Percentiles rank a stretch among this genome's conserved stretches.
phyloP scores from a whole-genome alignment of 2,113 vertebrate species.

The Passer montanus region DNA sequence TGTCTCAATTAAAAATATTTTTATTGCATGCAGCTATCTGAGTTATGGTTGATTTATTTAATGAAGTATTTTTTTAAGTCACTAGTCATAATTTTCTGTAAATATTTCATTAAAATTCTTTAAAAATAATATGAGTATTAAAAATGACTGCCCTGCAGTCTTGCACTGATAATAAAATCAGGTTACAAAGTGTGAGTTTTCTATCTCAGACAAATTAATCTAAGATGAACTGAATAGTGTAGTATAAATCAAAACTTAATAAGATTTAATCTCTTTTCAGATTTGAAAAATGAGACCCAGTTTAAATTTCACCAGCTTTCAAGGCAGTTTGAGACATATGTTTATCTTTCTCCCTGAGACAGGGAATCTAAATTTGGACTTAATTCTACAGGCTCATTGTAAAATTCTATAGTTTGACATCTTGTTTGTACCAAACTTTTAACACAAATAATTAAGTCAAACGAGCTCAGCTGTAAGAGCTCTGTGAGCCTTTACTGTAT shows the following conservation, averaged over 20 bases:
- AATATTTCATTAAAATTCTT: neutral
- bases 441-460: neutral
- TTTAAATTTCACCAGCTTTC: neutral
- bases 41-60: neutral
- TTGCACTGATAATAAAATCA: neutral
- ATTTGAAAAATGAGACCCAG: neutral
- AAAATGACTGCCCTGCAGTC: neutral
- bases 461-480: neutral
- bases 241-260: neutral
- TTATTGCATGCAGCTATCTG: neutral
- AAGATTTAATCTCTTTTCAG: neutral
- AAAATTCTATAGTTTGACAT: neutral
- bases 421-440: neutral
- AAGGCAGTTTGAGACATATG: neutral
- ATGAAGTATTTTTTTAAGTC: neutral
- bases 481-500: neutral
- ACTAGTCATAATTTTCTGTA: neutral
- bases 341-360: neutral
- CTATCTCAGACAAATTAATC: neutral
- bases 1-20: neutral
- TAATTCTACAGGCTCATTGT: neutral
- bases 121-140: neutral
- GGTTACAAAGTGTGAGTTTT: neutral
- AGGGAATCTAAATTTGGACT: neutral
- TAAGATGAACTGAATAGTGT: neutral